Evolutionary conservation across 2,113 vertebrate genomes (phyloP), one percentile per base, ranked within the genome.

Genomic region (Alouatta palliata): DNA sequence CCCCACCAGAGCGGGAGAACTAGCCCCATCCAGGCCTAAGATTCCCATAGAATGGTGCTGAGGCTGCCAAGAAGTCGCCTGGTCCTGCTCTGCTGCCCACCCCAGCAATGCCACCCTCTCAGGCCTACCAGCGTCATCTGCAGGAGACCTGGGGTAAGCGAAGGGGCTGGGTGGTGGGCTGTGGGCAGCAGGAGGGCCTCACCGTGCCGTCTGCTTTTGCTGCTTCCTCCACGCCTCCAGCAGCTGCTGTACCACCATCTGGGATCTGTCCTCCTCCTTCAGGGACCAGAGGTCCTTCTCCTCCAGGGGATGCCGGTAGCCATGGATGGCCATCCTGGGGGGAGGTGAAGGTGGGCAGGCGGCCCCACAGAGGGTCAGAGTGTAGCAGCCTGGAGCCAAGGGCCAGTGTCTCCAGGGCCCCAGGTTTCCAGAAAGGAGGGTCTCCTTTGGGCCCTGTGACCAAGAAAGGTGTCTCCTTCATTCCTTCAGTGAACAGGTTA

Each of bases 231-330:
- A 99, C 32, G 99, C 99, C 79, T 97, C 98, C 32, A 99, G 98
- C n/a, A 99, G 98, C 54, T 87, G 98, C 13, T 99, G 98, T 35
- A 99, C 99, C 58, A 99, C 97, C 40, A 86, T 4, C 88, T 98
- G 98, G 2, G 99, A 99, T 91, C 97, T 97, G 97, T 99, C 99
- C 0, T 99, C 99, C 87, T 99, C 81, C 14, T 99, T 99, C 96
- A 99, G 97, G 0, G 99, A 99, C 99, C 99, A 99, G 85, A 99
- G 98, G 98, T 99, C 99, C 97, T 99, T 98, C 37, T 98, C 98
- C 97, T 99, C 98, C 6, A 99, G 98, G 11, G 99, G 99, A 19
- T 97, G 99, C 97, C 98, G 99, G 98, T 99, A 99, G 71, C 99
- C 99, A 2, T 99, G 99, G 87, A 99, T 98, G 92, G 98, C 99